Evolutionary conservation across 2,888 invertebrate genomes (phyloP).

Genomic region (Sphinx pinastri): DNA sequence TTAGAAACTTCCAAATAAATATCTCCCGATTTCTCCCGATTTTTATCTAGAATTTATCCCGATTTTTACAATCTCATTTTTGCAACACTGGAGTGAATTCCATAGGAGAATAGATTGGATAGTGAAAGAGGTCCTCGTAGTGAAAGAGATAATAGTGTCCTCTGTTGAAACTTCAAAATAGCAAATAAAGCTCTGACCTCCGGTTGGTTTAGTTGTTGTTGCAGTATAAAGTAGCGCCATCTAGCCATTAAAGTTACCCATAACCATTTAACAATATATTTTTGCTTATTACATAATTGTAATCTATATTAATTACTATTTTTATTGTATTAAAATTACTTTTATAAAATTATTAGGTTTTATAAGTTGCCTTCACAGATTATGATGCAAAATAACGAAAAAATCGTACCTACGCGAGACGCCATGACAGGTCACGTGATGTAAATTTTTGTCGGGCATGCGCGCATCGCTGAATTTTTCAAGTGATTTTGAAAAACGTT

Average conservation of each 20-base stretch:
- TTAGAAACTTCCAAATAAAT: too few relatives aligned
- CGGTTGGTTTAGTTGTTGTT: background rate
- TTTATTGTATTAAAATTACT: background rate
- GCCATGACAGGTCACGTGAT: slow-evolving; percentile 84
- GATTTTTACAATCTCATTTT: too few relatives aligned
- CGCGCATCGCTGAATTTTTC: slow-evolving; percentile 75
- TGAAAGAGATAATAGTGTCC: too few relatives aligned
- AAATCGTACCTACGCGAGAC: slow-evolving; percentile 49
- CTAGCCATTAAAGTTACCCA: background rate
- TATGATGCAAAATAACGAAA: background rate
- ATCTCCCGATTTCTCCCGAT: too few relatives aligned
- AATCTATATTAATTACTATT: background rate
- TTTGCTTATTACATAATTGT: background rate
- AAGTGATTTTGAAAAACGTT: slow-evolving; percentile 74
- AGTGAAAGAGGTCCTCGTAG: too few relatives aligned
- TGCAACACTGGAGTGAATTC: too few relatives aligned
- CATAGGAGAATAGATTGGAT: too few relatives aligned
- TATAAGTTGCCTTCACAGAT: background rate
- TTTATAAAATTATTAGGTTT: background rate
- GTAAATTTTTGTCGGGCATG: slow-evolving; percentile 83
- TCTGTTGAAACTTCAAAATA: too few relatives aligned
- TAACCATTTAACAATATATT: background rate
- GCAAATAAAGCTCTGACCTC: too few relatives aligned
- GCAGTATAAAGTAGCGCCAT: background rate
- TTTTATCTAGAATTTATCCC: too few relatives aligned